Evolutionary conservation across 1,140 invertebrate genomes (phyloP).

Genomic region (Bombus huntii): DNA sequence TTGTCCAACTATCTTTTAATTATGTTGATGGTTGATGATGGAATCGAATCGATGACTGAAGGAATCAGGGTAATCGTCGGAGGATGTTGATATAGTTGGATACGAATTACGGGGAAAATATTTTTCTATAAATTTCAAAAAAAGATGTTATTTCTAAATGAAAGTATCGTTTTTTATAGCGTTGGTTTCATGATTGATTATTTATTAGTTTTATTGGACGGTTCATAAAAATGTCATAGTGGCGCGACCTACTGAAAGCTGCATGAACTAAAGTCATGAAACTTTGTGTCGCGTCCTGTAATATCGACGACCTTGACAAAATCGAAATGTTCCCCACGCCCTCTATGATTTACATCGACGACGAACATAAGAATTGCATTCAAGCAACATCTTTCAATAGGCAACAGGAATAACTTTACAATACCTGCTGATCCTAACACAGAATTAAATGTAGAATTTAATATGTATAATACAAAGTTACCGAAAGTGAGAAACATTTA

Average conservation of each 20-base stretch:
- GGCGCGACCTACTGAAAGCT: conserved; percentile 20
- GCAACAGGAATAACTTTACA: too few species aligned
- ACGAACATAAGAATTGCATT: too few species aligned
- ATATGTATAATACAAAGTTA: too few species aligned
- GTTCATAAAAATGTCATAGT: background rate
- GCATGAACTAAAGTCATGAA: background rate
- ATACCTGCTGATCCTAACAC: too few species aligned
- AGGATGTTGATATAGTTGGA: too few species aligned
- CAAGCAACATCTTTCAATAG: too few species aligned
- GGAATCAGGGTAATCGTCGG: too few species aligned
- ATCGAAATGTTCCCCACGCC: too few species aligned
- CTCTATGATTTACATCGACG: too few species aligned
- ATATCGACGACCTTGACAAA: too few species aligned
- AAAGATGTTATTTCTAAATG: background rate
- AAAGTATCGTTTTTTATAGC: background rate
- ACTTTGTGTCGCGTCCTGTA: background rate
- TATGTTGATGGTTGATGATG: background rate
- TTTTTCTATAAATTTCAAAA: background rate
- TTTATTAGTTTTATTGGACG: background rate
- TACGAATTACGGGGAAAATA: background rate
- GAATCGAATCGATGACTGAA: background rate
- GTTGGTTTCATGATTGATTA: background rate
- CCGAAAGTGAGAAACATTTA: too few species aligned
- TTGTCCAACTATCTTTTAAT: background rate
- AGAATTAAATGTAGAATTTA: too few species aligned